A percentile compares a stretch with the other conserved stretches of the same genome.
Conservation (phyloP, 2,113 vertebrate genomes). For the Pelusios castaneus region DNA sequence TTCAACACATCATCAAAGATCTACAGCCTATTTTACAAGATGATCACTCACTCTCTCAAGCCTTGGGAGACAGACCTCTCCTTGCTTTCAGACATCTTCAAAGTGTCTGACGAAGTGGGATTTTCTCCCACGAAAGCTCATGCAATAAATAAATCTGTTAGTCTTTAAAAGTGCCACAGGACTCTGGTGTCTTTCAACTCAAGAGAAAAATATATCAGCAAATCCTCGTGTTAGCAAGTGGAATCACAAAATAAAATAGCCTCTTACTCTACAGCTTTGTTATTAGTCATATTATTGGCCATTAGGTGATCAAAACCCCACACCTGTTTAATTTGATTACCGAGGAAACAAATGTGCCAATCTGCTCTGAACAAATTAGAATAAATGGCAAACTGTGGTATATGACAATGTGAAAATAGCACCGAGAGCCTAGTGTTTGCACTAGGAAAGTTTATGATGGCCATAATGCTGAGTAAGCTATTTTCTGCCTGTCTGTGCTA, state of each 20-base stretch:
- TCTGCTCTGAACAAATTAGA: background rate
- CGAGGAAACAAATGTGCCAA: background rate
- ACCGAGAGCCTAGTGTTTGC: background rate
- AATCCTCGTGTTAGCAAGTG: rapidly evolving
- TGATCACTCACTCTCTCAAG: too few relatives aligned
- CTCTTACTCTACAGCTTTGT: background rate
- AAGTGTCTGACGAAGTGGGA: too few relatives aligned
- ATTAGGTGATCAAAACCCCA: background rate
- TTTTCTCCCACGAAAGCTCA: too few relatives aligned
- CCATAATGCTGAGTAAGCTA: background rate
- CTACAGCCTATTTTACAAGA: too few relatives aligned
- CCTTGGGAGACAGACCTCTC: too few relatives aligned
- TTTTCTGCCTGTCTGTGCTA: background rate
- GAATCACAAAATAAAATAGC: background rate
- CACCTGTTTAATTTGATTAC: background rate
- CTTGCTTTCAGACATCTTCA: too few relatives aligned
- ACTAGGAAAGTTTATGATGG: rapidly evolving
- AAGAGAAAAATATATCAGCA: rapidly evolving
- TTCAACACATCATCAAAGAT: too few relatives aligned
- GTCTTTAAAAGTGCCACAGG: too few relatives aligned
- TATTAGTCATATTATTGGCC: rapidly evolving
- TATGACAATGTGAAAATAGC: background rate
- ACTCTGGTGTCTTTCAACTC: too few relatives aligned
- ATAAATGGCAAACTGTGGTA: background rate
- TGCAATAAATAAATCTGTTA: too few relatives aligned